Percentiles rank a stretch among this genome's conserved stretches.
phyloP scores from a whole-genome alignment of 2,797 vertebrate species.

The Coregonus sp. region DNA sequence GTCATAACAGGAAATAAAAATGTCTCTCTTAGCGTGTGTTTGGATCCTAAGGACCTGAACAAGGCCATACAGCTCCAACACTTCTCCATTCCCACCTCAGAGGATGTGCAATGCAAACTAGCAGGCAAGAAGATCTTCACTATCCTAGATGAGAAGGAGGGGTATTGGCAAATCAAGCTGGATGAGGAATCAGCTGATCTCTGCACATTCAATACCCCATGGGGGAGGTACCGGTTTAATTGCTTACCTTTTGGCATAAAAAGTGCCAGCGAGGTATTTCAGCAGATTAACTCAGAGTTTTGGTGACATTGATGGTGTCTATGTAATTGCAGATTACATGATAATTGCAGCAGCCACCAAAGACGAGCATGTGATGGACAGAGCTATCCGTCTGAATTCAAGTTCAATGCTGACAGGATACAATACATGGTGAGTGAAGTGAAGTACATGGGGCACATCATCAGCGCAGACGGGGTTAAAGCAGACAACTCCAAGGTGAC shows the following conservation, averaged over 20 bases:
- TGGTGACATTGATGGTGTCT: not conserved
- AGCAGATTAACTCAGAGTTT: not conserved
- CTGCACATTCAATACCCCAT: not conserved
- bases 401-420: conserved; percentile 37
- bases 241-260: not conserved
- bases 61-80: not conserved
- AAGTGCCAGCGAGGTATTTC: not conserved
- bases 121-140: conserved; percentile 11
- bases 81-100: not conserved
- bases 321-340: conserved; percentile 27
- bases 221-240: not conserved
- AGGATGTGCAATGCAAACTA: not conserved
- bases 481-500: no score
- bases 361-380: conserved; percentile 34
- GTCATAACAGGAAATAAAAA: no score
- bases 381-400: conserved; percentile 13
- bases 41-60: not conserved
- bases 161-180: not conserved
- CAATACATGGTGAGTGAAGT: conserved; percentile 23
- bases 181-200: conserved; percentile 4
- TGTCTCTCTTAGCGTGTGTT: no score
- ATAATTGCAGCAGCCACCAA: conserved; percentile 41
- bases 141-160: conserved; percentile 10
- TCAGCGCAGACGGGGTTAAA: conserved; percentile 26
- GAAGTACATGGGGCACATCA: conserved; percentile 17